Conservation (phyloP, 2,797 vertebrate genomes). For the Cetoscarus ocellatus region DNA sequence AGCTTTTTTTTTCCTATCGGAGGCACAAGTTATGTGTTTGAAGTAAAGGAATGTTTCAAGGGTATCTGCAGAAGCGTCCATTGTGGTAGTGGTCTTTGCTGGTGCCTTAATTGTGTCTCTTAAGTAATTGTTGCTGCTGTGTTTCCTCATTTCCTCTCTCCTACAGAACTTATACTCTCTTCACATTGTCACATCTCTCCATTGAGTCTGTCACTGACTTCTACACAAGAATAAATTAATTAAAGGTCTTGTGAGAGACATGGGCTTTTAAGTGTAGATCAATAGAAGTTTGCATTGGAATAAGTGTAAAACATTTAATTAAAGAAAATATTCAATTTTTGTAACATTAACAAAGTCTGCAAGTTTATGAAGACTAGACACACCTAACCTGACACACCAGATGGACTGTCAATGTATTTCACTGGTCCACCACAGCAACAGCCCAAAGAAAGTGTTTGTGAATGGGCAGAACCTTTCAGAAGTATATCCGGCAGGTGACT, state of each 20-base stretch:
- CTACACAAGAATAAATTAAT: background rate
- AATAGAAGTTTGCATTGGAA: background rate
- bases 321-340: background rate
- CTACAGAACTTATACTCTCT: slow-evolving; percentile 33
- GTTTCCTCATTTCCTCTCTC: slow-evolving; percentile 43
- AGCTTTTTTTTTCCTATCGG: slow-evolving; percentile 46
- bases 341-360: too few relatives aligned
- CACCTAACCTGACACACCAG: too few relatives aligned
- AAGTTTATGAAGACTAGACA: too few relatives aligned
- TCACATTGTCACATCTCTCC: slow-evolving; percentile 6
- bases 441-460: too few relatives aligned
- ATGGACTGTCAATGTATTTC: too few relatives aligned
- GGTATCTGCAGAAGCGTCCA: slow-evolving; percentile 68
- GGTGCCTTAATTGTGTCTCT: slow-evolving; percentile 75
- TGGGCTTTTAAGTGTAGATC: slow-evolving; percentile 4
- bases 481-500: too few relatives aligned
- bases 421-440: too few relatives aligned
- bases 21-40: slow-evolving; percentile 75
- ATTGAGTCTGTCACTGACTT: slow-evolving; percentile 8
- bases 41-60: slow-evolving; percentile 81
- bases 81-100: slow-evolving; percentile 72
- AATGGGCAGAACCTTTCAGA: too few relatives aligned
- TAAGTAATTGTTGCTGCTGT: slow-evolving; percentile 58
- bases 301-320: background rate
- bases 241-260: background rate